Percentiles rank a stretch among this genome's conserved stretches.
Evolutionary conservation across 2,888 invertebrate genomes (phyloP).

Genomic region (Chaitophorus viminalis): DNA sequence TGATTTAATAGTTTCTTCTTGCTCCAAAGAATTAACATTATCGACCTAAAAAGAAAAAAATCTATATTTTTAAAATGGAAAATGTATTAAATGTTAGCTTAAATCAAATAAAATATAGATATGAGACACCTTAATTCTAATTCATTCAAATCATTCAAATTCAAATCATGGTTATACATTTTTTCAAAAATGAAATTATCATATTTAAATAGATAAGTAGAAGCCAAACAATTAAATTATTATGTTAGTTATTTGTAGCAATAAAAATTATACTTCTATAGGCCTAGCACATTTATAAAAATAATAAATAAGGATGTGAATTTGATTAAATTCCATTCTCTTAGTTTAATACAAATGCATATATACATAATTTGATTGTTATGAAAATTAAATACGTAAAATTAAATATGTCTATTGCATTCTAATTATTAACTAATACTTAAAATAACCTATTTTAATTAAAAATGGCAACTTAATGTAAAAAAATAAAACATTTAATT

Average conservation of each 20-base stretch:
- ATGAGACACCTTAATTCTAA: background rate
- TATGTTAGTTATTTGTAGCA: background rate
- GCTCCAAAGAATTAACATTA: background rate
- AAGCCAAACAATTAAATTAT: background rate
- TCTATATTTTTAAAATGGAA: background rate
- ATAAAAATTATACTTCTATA: no score
- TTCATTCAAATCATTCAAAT: background rate
- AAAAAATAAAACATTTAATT: background rate
- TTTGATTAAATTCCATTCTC: background rate
- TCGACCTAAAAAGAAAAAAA: constrained; percentile 22
- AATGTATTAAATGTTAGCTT: background rate
- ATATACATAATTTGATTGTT: background rate
- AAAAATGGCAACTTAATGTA: no score
- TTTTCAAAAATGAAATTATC: background rate
- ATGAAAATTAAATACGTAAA: background rate
- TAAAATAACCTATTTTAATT: background rate
- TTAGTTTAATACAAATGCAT: background rate
- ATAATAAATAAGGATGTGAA: background rate
- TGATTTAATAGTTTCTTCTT: background rate
- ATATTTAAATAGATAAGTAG: background rate
- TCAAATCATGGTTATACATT: background rate
- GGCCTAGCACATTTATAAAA: background rate
- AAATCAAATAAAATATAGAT: background rate
- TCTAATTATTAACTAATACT: background rate
- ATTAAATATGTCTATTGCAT: background rate